Conservation (phyloP, 2,797 vertebrate species). For the Poecilia velifera region DNA sequence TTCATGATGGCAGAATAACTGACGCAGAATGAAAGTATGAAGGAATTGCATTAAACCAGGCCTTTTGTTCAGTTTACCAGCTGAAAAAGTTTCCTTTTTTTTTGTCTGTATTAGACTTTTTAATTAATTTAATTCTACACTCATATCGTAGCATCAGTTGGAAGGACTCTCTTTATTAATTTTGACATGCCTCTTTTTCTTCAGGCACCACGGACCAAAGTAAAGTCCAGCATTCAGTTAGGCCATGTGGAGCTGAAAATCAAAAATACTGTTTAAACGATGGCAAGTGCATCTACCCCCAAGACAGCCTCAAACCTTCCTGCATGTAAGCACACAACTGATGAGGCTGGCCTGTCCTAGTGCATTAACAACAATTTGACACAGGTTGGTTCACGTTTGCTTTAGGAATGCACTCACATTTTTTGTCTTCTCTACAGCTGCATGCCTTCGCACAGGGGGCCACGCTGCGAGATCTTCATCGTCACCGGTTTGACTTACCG, state of each 20-base stretch:
- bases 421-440: conserved; percentile 65
- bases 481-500: rapidly evolving
- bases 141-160: background rate
- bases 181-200: background rate
- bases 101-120: background rate
- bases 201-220: conserved; percentile 52
- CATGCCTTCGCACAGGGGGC: conserved; percentile 32
- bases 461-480: conserved; percentile 61
- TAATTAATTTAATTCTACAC: background rate
- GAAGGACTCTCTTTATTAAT: background rate
- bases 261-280: conserved; percentile 67
- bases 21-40: background rate
- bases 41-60: background rate
- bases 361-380: background rate
- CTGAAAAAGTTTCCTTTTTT: background rate
- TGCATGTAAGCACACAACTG: conserved; percentile 68
- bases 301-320: conserved; percentile 61
- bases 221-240: conserved; percentile 26
- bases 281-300: conserved; percentile 70
- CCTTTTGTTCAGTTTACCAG: background rate
- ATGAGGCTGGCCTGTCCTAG: background rate
- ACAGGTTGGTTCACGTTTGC: conserved; percentile 50
- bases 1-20: background rate
- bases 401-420: conserved; percentile 42
- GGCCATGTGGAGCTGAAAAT: conserved; percentile 53